phyloP scores from a whole-genome alignment of 35 echinoderm and acorn worm species.

The Chiridota heheva region DNA sequence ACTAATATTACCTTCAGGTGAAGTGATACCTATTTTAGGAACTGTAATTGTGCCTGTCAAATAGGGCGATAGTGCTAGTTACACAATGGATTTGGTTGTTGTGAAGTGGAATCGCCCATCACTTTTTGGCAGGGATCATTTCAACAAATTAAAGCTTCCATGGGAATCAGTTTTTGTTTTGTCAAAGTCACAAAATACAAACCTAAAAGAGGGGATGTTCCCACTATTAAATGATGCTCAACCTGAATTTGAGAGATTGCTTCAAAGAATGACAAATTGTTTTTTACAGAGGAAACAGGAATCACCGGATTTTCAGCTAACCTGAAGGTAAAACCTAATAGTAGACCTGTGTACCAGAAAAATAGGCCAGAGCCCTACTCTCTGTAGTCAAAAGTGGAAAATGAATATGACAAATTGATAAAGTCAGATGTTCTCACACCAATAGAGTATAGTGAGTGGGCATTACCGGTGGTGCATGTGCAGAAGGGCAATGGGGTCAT shows the following conservation, averaged over 20 bases:
- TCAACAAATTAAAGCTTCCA: not conserved
- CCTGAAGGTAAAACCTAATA: not conserved
- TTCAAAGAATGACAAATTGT: not conserved
- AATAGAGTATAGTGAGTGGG: constrained; percentile 4
- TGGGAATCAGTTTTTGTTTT: not conserved
- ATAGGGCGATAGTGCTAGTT: too few relatives aligned
- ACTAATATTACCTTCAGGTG: too few relatives aligned
- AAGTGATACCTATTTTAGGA: too few relatives aligned
- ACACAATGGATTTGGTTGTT: not conserved
- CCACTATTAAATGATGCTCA: not conserved
- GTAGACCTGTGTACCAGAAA: constrained; percentile 1
- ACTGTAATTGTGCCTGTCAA: too few relatives aligned
- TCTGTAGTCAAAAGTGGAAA: not conserved
- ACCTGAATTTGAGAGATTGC: not conserved
- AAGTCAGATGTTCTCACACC: not conserved
- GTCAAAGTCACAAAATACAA: not conserved
- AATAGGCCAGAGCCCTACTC: not conserved
- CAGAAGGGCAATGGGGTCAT: constrained; percentile 10
- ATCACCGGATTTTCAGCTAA: not conserved
- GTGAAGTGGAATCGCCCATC: constrained; percentile 4
- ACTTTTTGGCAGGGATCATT: constrained; percentile 5
- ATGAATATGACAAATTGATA: constrained; percentile 10
- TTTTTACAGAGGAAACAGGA: not conserved
- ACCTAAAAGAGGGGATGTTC: not conserved
- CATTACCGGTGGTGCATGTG: constrained; percentile 18